Percentiles rank a stretch among this genome's conserved stretches.
Conservation (phyloP, 2,888 invertebrate species). For the Nemoura dubitans region DNA sequence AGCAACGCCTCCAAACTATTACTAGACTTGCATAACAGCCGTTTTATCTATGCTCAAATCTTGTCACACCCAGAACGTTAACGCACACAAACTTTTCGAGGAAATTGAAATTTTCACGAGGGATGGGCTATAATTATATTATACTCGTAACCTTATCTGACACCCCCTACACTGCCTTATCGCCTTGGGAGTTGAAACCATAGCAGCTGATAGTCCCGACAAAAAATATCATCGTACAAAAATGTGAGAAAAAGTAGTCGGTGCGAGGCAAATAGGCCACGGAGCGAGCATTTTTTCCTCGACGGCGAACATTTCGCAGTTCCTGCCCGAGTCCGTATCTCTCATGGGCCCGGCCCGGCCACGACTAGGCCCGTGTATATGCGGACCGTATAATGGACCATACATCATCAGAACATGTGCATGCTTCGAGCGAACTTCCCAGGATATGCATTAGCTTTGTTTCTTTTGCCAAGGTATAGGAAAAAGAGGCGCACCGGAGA, state of each 20-base stretch:
- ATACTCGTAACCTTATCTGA: background rate
- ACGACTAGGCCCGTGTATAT: background rate
- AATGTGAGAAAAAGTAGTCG: background rate
- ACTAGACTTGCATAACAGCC: background rate
- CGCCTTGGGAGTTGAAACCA: background rate
- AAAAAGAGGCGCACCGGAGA: background rate
- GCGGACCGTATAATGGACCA: slow-evolving; percentile 5
- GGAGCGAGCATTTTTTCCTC: background rate
- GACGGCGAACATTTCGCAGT: background rate
- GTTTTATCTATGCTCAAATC: background rate
- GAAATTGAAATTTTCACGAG: background rate
- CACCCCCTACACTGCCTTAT: background rate
- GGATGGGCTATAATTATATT: slow-evolving; percentile 7
- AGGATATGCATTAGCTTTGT: slow-evolving; percentile 38
- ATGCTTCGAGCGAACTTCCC: slow-evolving; percentile 22
- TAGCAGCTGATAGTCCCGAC: background rate
- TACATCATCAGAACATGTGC: slow-evolving; percentile 20
- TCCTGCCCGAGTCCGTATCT: background rate
- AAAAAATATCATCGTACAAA: background rate
- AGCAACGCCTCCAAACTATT: background rate
- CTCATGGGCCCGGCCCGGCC: background rate
- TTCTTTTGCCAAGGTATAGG: slow-evolving; percentile 19
- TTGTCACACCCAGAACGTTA: background rate
- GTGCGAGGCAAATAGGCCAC: background rate
- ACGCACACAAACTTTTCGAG: background rate